Evolutionary conservation across 2,113 vertebrate genomes (phyloP), one percentile per base, ranked within the genome.

Genomic region (Vicugna pacos): DNA sequence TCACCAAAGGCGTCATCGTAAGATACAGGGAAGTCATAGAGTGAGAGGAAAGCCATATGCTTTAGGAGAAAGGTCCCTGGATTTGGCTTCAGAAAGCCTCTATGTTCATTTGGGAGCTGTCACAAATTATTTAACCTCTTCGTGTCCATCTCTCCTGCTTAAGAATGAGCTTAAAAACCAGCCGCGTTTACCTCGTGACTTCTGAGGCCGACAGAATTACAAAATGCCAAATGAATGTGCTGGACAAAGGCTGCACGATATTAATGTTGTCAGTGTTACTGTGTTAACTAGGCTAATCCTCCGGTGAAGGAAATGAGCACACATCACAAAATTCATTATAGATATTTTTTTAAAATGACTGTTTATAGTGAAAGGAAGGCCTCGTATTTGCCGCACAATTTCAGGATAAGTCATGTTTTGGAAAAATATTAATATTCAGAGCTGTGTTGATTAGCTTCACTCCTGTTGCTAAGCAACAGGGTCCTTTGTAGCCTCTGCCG

Each of bases 341-440:
- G 97, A 96, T 91, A 42, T 91, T 93, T 92, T 75, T 67, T 89
- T 60, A 6, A 75, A 97, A 96, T 96, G 96, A 97, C 94, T 97
- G 95, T 97, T 98, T 97, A 95, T 97, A 97, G 96, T 93, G 91
- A 97, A 97, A 98, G 94, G 89, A 96, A 97, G 93, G 85, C 89
- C 83, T 97, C 7, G 1, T 94, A 96, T 98, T 95, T 97, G 94
- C 95, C 54, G 96, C 96, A 98, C 98, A 97, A 98, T 98, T 98
- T 98, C 94, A 97, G 97, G 97, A 97, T 95, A 98, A 98, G 95
- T 98, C 95, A 32, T 60, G 97, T 82, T 97, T 97, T 83, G 97
- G 97, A 98, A 98, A 98, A 99, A 98, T 98, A 98, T 98, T 98
- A 99, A 98, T 98, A 98, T 98, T 98, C 28, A 19, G 98, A 97